Base-by-base conservation (phyloP, 1,140 invertebrate species). In the Leptopilina clavipes region DNA sequence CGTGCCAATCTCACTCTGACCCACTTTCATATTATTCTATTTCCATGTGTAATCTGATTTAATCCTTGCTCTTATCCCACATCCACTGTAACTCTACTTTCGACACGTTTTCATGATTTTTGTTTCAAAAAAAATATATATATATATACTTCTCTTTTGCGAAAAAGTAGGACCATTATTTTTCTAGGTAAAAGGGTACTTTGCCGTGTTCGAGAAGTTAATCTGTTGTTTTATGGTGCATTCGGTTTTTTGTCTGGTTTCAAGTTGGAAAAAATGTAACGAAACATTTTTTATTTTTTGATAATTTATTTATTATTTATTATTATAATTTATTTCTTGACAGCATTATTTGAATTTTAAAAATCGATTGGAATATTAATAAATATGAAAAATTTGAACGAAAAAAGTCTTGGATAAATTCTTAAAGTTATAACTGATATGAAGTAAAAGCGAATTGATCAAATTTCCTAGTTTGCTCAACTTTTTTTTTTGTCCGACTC, bases 21-120 rank as follows among this genome's bases (percentile, higher is more conserved):
- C 59, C 59, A 37, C 59, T 65, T 65, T 65, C 59, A 65, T 65
- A 37, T 65, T 65, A 65, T 65, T 65, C 59, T 65, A 65, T 65
- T 65, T 65, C 59, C 59, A 65, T 65, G 22, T 14, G 59, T 65
- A 65, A 65, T 65, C 59, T 65, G 59, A 65, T 65, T 65, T 65
- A 65, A 65, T 65, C 59, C 59, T 65, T 8, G 12, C 56, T 59
- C 56, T 25, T 9, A 31, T 65, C 25, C 59, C 19, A 65, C 59
- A 65, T 65, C 59, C 59, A 65, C 59, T 31, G 14, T 6, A 37
- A 12, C 25, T 22, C 59, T n/a, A 14, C 11, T 37, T 65, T 22
- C 59, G 12, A 22, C 59, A 65, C 59, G 59, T 65, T 65, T 65
- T 59, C 56, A 22, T 25, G 10, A 25, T 59, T 59, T 59, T 65